Percentiles rank a stretch among this genome's conserved stretches.
Evolutionary conservation across 2,888 invertebrate genomes (phyloP).

Genomic region (Panopea generosa): DNA sequence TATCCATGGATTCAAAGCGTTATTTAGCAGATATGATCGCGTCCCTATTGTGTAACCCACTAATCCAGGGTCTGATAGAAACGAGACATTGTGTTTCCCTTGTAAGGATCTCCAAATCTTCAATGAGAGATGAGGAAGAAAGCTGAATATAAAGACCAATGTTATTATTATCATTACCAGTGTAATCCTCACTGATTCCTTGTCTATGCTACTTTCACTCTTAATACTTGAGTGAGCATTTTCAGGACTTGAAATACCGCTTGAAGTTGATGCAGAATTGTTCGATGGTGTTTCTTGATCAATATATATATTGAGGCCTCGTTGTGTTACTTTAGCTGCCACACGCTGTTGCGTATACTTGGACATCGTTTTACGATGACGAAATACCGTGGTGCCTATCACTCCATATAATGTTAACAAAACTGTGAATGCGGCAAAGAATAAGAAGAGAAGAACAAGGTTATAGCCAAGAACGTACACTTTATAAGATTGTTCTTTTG

Average conservation of each 20-base stretch:
- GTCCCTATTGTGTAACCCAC: slow-evolving; percentile 59
- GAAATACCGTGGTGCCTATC: slow-evolving; percentile 61
- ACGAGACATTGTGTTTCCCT: slow-evolving; percentile 42
- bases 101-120: slow-evolving; percentile 51
- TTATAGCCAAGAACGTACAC: slow-evolving; percentile 67
- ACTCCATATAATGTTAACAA: slow-evolving; percentile 65
- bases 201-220: not conserved
- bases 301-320: no score
- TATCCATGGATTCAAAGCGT: slow-evolving; percentile 60
- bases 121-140: slow-evolving; percentile 59
- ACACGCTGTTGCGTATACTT: no score
- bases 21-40: slow-evolving; percentile 63
- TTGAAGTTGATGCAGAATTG: no score
- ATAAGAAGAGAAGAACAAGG: slow-evolving; percentile 60
- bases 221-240: slow-evolving; percentile 1
- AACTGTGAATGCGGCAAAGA: slow-evolving; percentile 53
- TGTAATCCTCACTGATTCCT: slow-evolving; percentile 47
- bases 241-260: not conserved
- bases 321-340: no score
- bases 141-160: slow-evolving; percentile 59
- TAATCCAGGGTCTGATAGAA: slow-evolving; percentile 42
- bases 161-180: slow-evolving; percentile 61
- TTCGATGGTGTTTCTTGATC: no score
- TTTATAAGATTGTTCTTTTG: slow-evolving; percentile 49
- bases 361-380: slow-evolving; percentile 10